Evolutionary conservation across 2,797 vertebrate genomes (phyloP), one percentile per base, ranked within the genome.

Genomic region (Molossus molossus): DNA sequence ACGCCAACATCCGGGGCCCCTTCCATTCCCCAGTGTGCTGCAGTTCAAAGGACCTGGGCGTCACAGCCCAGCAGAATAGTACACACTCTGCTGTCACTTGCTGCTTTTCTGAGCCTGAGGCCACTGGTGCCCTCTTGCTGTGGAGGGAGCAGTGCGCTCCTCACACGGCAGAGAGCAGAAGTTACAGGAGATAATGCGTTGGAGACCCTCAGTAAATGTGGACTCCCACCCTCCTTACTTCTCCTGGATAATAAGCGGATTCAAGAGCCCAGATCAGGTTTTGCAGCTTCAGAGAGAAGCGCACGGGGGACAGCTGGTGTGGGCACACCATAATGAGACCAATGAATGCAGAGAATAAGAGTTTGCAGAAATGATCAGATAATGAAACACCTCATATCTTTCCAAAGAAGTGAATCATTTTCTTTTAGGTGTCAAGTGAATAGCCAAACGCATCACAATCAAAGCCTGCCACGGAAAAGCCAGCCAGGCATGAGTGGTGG

Each of bases 341-440:
- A 62, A 4, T 17, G 37, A 69, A 53, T 17, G 40, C 2, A 69
- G 85, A 89, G 70, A 84, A 6, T 10, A 60, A 45, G 80, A 84
- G 91, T 67, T 58, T 83, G 90, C 81, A 90, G 93, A 93, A 90
- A 83, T 14, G 29, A 60, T 23, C 73, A 90, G 96, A 95, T 94
- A 88, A 97, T 96, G 95, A 97, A 97, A 97, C 97, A 97, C 95
- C 96, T 96, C 95, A 6, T 67, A 80, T 90, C 93, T 83, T 83
- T 91, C 87, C 92, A 90, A 94, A 93, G 95, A 93, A 76, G 92
- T 94, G 97, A 97, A 73, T 91, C 95, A 94, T 96, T 97, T 96
- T 97, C 95, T 96, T 94, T 85, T 13, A 96, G 95, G 95, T 96
- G 92, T 97, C 96, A 95, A 96, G 94, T 92, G 94, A 97, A 96